Percentiles rank a stretch among this genome's conserved stretches.
These are phyloP conservation scores for Gasteruption jaculator DNA, from an alignment of 2,888 invertebrate species.

Conservation along the genomic window DNA sequence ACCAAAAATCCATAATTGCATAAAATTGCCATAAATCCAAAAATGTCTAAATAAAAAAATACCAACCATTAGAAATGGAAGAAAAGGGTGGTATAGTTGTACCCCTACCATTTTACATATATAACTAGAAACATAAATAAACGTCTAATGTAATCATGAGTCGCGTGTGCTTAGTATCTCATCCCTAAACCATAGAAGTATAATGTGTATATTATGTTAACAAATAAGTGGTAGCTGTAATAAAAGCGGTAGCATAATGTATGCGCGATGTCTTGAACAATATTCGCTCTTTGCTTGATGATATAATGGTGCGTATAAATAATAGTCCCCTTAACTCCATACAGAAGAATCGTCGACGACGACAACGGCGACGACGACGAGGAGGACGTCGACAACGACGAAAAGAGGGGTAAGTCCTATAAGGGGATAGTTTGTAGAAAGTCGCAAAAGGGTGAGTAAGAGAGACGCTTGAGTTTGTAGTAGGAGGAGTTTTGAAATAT, in stretches of 20 bases:
- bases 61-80: too few species aligned
- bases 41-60: too few species aligned
- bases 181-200: too few species aligned
- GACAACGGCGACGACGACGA: conserved; percentile 15
- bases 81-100: too few species aligned
- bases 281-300: conserved; percentile 42
- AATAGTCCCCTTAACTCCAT: conserved; percentile 36
- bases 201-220: conserved; percentile 50
- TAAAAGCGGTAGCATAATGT: conserved; percentile 43
- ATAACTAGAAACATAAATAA: too few species aligned
- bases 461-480: neutral
- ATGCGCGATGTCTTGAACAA: conserved; percentile 48
- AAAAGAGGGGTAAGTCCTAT: conserved; percentile 23
- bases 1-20: too few species aligned
- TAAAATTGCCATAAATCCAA: too few species aligned
- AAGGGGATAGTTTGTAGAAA: conserved; percentile 21
- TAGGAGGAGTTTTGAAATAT: too few species aligned
- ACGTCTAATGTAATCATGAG: too few species aligned
- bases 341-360: too few species aligned
- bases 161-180: too few species aligned
- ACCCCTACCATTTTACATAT: too few species aligned
- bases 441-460: conserved; percentile 1
- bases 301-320: conserved; percentile 46
- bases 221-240: conserved; percentile 48
- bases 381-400: conserved; percentile 17